Conservation (phyloP, 2,888 invertebrate species). For the Hydriomena furcata region DNA sequence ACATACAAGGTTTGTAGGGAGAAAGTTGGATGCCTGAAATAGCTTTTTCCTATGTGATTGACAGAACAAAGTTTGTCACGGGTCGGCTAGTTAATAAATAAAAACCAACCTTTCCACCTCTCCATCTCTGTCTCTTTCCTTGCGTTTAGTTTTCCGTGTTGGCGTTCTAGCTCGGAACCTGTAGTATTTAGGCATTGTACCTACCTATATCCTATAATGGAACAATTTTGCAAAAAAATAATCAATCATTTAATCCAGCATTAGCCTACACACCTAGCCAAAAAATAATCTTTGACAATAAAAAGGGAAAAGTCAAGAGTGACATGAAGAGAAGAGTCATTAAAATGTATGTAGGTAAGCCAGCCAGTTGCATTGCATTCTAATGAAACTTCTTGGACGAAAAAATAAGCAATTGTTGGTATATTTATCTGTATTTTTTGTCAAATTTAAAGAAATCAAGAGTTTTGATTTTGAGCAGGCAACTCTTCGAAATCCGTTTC, state of each 20-base stretch:
- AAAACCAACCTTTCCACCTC: conserved; percentile 51
- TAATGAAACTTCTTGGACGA: no score
- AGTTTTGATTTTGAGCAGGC: no score
- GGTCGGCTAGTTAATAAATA: background rate
- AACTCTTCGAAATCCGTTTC: no score
- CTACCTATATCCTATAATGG: conserved; percentile 30
- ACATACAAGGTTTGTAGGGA: no score
- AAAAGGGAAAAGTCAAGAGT: background rate
- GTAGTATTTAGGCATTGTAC: conserved; percentile 74
- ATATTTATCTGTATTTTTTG: no score
- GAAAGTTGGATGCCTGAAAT: no score
- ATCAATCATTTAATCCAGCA: conserved; percentile 12
- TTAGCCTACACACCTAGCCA: no score
- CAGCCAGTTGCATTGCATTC: background rate
- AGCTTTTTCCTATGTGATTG: no score
- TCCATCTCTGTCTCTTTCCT: conserved; percentile 56
- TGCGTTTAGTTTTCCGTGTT: conserved; percentile 58
- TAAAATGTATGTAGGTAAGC: background rate
- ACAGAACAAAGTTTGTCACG: no score
- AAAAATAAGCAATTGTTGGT: no score
- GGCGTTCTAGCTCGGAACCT: conserved; percentile 71
- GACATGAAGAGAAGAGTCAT: background rate
- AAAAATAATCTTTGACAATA: conserved; percentile 43
- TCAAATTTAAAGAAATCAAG: no score
- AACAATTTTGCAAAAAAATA: conserved; percentile 61